Conservation (phyloP, 2,888 invertebrate genomes). For the Synanthedon andrenaeformis region DNA sequence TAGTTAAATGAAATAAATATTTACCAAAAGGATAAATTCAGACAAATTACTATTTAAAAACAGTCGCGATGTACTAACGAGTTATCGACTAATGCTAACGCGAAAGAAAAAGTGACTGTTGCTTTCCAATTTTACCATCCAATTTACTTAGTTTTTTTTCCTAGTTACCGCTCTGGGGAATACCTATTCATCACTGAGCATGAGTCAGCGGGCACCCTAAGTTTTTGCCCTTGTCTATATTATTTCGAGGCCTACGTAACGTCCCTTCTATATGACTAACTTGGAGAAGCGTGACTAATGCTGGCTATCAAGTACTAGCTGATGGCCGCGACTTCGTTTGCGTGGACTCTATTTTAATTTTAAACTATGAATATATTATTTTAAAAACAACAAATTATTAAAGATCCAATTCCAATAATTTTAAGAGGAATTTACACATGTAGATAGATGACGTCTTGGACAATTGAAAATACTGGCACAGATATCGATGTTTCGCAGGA, state of each 20-base stretch:
- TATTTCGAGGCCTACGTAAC: neutral
- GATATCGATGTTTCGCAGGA: too few species aligned
- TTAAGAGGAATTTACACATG: too few species aligned
- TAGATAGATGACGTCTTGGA: too few species aligned
- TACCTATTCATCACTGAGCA: slow-evolving; percentile 1
- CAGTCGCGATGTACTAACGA: neutral
- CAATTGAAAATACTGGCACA: too few species aligned
- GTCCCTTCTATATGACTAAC: neutral
- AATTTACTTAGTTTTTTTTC: slow-evolving; percentile 2
- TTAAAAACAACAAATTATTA: too few species aligned
- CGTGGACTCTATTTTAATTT: too few species aligned
- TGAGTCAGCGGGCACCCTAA: slow-evolving; percentile 3
- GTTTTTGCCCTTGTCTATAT: slow-evolving; percentile 1
- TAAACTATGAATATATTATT: too few species aligned
- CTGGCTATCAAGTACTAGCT: neutral
- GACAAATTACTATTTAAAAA: too few species aligned
- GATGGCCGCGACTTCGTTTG: too few species aligned
- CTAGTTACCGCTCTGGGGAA: neutral
- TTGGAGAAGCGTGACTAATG: neutral
- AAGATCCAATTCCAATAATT: too few species aligned
- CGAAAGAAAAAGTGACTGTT: slow-evolving; percentile 5
- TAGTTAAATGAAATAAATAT: too few species aligned
- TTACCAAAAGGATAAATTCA: too few species aligned
- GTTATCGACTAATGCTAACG: neutral
- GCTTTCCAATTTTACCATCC: slow-evolving; percentile 6